Evolutionary conservation across 2,797 vertebrate genomes (phyloP).

Genomic region (Chlorospingus semifuscus): DNA sequence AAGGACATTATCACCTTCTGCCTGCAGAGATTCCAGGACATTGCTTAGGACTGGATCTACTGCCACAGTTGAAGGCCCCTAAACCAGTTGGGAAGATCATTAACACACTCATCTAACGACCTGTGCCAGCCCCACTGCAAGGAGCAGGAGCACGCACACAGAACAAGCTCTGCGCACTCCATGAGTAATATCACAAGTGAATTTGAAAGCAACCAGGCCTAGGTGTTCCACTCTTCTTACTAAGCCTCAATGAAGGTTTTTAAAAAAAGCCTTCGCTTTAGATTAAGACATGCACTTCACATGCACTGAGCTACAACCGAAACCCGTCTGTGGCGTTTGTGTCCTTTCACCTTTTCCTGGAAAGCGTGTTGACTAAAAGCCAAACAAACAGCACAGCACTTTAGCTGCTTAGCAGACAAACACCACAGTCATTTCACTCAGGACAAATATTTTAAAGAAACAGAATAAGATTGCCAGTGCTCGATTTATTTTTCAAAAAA

Average conservation of each 20-base stretch:
- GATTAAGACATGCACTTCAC: background rate
- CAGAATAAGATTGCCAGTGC: background rate
- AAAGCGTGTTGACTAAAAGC: conserved; percentile 61
- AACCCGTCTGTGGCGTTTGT: conserved; percentile 42
- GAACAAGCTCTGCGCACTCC: background rate
- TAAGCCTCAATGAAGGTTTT: background rate
- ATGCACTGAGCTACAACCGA: background rate
- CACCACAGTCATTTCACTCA: background rate
- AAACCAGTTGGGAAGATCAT: background rate
- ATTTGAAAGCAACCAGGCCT: background rate
- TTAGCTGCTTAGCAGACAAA: conserved; percentile 29
- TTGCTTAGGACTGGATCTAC: background rate
- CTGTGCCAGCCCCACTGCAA: background rate
- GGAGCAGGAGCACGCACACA: background rate
- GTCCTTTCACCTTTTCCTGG: conserved; percentile 71
- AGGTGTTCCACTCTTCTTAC: background rate
- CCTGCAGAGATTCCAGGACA: background rate
- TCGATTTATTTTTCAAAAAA: background rate
- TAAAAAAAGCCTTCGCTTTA: background rate
- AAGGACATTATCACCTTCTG: background rate
- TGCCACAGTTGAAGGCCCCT: background rate
- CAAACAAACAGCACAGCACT: conserved; percentile 60
- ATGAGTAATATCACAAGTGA: background rate
- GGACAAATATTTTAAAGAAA: background rate
- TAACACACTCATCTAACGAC: background rate